phyloP scores from a whole-genome alignment of 2,113 vertebrate species.

The Macrotis lagotis region DNA sequence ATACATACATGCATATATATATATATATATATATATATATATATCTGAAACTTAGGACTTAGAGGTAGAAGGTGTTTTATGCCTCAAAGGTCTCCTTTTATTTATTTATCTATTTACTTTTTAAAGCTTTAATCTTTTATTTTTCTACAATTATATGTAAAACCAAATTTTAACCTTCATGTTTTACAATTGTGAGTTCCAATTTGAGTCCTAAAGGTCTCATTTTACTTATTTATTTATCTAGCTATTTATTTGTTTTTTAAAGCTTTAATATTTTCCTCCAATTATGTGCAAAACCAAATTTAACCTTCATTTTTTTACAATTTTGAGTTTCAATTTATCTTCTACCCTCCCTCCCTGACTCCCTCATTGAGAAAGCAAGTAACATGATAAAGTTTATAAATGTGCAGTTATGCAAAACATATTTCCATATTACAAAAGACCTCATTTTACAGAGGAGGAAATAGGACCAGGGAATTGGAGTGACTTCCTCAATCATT shows the following conservation, averaged over 20 bases:
- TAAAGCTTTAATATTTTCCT: neutral
- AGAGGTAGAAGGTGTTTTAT: neutral
- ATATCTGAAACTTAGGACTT: neutral
- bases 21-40: no score
- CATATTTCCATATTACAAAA: neutral
- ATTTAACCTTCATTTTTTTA: neutral
- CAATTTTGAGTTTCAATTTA: neutral
- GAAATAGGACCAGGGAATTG: neutral
- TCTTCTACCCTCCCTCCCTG: neutral
- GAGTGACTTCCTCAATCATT: neutral
- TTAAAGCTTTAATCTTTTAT: neutral
- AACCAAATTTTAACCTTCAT: no score
- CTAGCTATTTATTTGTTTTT: no score
- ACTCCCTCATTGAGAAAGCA: neutral
- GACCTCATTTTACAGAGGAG: neutral
- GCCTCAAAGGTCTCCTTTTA: neutral
- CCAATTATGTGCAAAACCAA: neutral
- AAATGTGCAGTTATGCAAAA: neutral
- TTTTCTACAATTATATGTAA: neutral
- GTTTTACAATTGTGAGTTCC: neutral
- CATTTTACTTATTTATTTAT: no score
- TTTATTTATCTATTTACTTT: no score
- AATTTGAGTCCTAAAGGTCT: neutral
- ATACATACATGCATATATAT: no score
- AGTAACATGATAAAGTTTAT: neutral